A percentile compares a stretch with the other conserved stretches of the same genome.
These are phyloP conservation scores for Batillaria attramentaria DNA, from an alignment of 1,140 invertebrate genomes.

Conservation along the genomic window DNA sequence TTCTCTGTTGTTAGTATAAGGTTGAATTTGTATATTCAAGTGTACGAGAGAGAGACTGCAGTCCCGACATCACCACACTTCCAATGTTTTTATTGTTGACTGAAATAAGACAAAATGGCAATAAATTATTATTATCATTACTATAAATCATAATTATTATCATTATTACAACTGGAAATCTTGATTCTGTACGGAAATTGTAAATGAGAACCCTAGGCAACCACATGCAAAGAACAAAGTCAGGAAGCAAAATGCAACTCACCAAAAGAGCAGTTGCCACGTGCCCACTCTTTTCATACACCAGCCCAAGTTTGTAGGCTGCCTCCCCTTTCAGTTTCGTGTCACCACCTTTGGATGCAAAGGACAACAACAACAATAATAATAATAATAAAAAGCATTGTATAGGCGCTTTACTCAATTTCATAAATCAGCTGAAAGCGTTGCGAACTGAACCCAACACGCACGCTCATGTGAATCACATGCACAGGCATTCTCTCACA, in stretches of 20 bases:
- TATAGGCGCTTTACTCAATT: no score
- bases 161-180: neutral
- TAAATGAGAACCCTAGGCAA: neutral
- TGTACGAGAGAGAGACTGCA: no score
- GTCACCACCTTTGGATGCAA: conserved; percentile 55
- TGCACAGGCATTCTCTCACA: no score
- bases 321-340: conserved; percentile 64
- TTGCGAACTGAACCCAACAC: no score
- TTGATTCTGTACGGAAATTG: neutral
- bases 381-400: no score
- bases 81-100: no score
- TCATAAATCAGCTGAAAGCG: no score
- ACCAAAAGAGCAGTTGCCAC: conserved; percentile 66
- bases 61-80: no score
- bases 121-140: neutral
- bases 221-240: neutral
- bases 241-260: conserved; percentile 29
- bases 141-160: neutral
- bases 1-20: no score
- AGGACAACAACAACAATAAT: neutral
- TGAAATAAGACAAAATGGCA: no score
- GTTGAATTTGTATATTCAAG: no score
- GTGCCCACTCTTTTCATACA: conserved; percentile 61
- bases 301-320: conserved; percentile 65
- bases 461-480: no score